phyloP scores from a whole-genome alignment of 2,113 vertebrate species.

The Apistogramma diplotaenia region DNA sequence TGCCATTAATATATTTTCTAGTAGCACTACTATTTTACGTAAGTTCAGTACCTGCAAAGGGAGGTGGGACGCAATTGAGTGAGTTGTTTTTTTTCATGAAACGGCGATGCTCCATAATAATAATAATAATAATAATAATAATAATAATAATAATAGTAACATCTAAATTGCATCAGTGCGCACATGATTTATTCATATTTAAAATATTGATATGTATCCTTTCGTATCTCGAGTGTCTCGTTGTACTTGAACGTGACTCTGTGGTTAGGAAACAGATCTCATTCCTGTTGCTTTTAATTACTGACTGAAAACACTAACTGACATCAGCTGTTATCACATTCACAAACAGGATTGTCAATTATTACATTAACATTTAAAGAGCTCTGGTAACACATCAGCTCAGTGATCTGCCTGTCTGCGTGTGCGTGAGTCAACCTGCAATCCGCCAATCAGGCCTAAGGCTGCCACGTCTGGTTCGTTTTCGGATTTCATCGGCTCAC shows the following conservation, averaged over 20 bases:
- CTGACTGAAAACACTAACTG: neutral
- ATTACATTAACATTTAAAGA: neutral
- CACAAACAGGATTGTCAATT: neutral
- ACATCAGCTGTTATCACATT: neutral
- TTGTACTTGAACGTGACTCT: neutral
- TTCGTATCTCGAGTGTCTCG: neutral
- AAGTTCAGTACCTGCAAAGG: neutral
- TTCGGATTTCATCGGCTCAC: neutral
- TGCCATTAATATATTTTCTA: no score
- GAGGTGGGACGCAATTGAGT: no score
- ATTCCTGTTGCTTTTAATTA: neutral
- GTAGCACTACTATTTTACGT: no score
- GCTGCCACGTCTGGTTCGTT: accelerated
- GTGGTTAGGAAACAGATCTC: neutral
- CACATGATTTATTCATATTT: neutral
- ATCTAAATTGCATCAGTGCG: neutral
- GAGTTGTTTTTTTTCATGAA: no score
- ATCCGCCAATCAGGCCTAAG: constrained; percentile 17
- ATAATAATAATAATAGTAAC: neutral
- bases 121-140: neutral
- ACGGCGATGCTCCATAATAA: no score
- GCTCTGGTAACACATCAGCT: neutral
- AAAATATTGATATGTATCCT: neutral
- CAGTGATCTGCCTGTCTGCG: neutral
- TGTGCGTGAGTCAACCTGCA: neutral